Base-by-base conservation (phyloP, 2,797 vertebrate species). In the Corythornis leucogaster region DNA sequence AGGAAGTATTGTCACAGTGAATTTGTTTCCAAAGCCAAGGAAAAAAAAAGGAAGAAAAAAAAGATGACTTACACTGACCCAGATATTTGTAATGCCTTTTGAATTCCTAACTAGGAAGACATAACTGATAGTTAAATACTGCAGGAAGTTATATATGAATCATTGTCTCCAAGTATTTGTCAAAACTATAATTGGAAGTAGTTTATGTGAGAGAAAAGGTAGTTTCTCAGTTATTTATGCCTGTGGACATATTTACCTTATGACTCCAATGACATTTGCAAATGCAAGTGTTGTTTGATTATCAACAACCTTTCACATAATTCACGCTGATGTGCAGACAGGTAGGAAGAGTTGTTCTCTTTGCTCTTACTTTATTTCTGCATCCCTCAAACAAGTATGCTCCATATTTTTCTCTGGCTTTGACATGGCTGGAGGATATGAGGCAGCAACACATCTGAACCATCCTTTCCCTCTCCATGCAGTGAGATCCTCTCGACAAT, bases 101-200 rank as follows among this genome's bases (percentile, higher is more conserved):
- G 81, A 75, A 92, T 88, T 89, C 70, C 53, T 93, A 90, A 91
- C 92, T 91, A 81, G 61, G 50, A 87, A 87, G 77, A 74, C 12
- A 40, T 66, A 38, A 31, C 68, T 69, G 61, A 89, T 33, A 75
- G 61, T 76, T 85, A 87, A 94, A 91, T 80, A 90, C 26, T 59
- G 28, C 59, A 85, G 73, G 46, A 87, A 20, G 12, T 79, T 86
- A 64, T 40, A 42, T 50, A 57, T 86, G 79, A 91, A 62, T 86
- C 87, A 87, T 68, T 46, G 17, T 18, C 54, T 76, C 48, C 67
- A 28, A 74, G 24, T 70, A 70, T 77, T 92, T 74, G 59, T 74
- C 71, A 88, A 63, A 90, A 88, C 26, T 80, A 55, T 63, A 94
- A 88, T 57, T 95, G 68, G 74, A 96, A 95, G 51, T 21, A 64